Base-by-base conservation (phyloP, 2,888 invertebrate species). In the Chalcosyrphus nemorum region DNA sequence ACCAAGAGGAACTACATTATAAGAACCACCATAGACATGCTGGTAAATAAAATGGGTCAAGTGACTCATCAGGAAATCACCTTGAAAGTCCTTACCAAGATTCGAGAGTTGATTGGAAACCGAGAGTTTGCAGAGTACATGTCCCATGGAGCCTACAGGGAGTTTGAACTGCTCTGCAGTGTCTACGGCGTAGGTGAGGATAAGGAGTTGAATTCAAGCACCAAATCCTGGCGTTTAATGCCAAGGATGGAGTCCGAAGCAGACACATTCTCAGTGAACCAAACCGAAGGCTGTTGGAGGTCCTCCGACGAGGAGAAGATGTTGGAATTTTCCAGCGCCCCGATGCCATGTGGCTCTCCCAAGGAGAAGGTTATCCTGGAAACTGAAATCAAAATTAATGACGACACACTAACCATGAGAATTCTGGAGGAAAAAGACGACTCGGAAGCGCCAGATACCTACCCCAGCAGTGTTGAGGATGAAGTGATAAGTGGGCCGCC, bases 321-420 rank as follows among this genome's bases (percentile, higher is more conserved):
- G 59, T 21, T 66, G 2, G 66, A 76, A 11, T 92, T 88, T 74
- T 19, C 68, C 41, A 35, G 66, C 43, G 13, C 21, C 6, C 19
- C 70, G 21, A 38, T 88, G 57, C 11, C 7, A 29, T 32, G 61
- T 63, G 63, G 1, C 50, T 1, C 24, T 17, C 87, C 88, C 13
- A 93, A 93, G 86, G 94, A 94, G 24, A 95, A 94, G 90, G 94
- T 96, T 0, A 95, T 96, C 54, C 93, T 96, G 87, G 96, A 96
- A 91, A 96, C 96, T 0, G 96, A 96, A 92, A 96, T 96, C 24
- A 94, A 96, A 88, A 94, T 97, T 86, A 94, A 95, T 88, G 94
- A 96, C 11, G 95, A 96, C 81, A 95, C 96, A 0, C 94, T 97
- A 35, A 96, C 96, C 0, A 96, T 96, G 96, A 95, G 96, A 35